phyloP scores from a whole-genome alignment of 2,888 invertebrate genomes.

The Laothoe populi region DNA sequence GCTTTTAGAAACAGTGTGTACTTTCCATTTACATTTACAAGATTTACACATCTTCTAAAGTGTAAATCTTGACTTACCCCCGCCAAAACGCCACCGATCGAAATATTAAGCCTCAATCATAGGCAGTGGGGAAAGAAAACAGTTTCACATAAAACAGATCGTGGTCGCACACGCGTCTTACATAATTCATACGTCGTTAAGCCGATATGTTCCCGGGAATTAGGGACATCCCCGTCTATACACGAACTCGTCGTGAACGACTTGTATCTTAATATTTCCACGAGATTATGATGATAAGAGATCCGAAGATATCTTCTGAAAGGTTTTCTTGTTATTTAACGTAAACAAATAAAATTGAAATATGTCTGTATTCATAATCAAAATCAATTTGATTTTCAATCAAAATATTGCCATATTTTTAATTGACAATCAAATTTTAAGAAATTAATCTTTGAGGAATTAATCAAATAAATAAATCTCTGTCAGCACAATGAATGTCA shows the following conservation, averaged over 20 bases:
- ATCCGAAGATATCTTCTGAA: not conserved
- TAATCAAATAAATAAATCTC: no score
- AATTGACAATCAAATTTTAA: no score
- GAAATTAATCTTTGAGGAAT: no score
- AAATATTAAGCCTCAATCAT: conserved; percentile 53
- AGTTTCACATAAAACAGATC: conserved; percentile 41
- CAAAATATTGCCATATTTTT: no score
- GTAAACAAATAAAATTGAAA: no score
- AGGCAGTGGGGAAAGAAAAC: conserved; percentile 53
- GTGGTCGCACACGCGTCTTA: conserved; percentile 43
- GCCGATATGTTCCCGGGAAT: conserved; percentile 12
- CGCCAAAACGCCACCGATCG: conserved; percentile 37
- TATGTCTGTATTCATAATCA: no score
- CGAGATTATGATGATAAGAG: not conserved
- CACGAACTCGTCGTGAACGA: not conserved
- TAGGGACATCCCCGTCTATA: not conserved
- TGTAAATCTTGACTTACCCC: conserved; percentile 26
- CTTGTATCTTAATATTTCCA: not conserved
- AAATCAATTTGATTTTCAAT: no score
- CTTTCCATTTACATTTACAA: not conserved
- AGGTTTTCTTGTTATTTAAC: not conserved
- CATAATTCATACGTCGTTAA: conserved; percentile 33
- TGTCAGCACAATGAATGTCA: no score
- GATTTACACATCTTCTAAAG: not conserved
- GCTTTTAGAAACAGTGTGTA: no score